A percentile compares a stretch with the other conserved stretches of the same genome.
These are phyloP conservation scores for Pinna nobilis DNA, from an alignment of 1,140 invertebrate species.

Conservation along the genomic window DNA sequence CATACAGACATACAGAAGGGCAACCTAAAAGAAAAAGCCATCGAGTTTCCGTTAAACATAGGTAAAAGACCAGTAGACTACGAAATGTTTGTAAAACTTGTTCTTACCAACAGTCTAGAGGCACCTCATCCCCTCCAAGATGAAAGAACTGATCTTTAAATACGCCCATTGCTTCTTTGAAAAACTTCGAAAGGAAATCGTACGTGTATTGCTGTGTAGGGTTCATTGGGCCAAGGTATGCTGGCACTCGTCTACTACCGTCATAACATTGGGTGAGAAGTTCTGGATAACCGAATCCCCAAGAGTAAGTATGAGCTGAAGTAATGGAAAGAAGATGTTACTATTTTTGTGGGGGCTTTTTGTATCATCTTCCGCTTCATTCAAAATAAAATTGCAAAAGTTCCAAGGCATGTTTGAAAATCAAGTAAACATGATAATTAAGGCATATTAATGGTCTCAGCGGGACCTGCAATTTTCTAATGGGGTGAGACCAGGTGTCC, in stretches of 20 bases:
- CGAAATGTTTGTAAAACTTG: too few relatives aligned
- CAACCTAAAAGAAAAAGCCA: too few relatives aligned
- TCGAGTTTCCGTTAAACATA: too few relatives aligned
- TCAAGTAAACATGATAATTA: too few relatives aligned
- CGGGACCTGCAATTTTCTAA: too few relatives aligned
- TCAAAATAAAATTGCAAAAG: too few relatives aligned
- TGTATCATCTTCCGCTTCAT: background rate
- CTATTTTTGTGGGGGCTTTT: too few relatives aligned
- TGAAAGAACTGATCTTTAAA: slow-evolving; percentile 70
- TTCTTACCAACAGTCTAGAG: slow-evolving; percentile 88
- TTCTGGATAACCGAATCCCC: slow-evolving; percentile 81
- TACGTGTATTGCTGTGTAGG: slow-evolving; percentile 63
- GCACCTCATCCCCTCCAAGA: slow-evolving; percentile 91
- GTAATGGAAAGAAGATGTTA: slow-evolving; percentile 7
- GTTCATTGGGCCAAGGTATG: slow-evolving; percentile 56
- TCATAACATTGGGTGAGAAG: slow-evolving; percentile 83
- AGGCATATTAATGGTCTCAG: too few relatives aligned
- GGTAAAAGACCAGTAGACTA: too few relatives aligned
- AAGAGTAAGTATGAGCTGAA: slow-evolving; percentile 87
- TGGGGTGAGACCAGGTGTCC: too few relatives aligned
- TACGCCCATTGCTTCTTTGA: slow-evolving; percentile 62
- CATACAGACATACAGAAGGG: too few relatives aligned
- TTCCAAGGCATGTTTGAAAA: too few relatives aligned
- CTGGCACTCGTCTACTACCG: slow-evolving; percentile 24
- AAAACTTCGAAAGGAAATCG: slow-evolving; percentile 60